These are phyloP conservation scores for Enteromius afrohamiltoni DNA, from an alignment of 2,797 vertebrate genomes.

Conservation along the genomic window DNA sequence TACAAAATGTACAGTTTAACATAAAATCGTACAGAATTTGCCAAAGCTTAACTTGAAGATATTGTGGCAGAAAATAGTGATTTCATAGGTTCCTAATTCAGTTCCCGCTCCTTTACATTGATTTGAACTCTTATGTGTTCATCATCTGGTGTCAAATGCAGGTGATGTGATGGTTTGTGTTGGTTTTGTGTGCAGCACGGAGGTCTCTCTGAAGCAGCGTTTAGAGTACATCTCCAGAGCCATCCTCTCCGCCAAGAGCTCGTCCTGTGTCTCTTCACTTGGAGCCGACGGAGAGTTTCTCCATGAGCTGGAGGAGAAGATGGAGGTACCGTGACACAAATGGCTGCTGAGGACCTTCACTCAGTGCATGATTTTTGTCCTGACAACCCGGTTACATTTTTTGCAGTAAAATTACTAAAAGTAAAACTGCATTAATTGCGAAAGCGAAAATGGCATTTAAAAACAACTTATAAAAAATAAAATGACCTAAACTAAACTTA, in stretches of 20 bases:
- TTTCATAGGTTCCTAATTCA: too few species aligned
- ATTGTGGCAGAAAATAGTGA: too few species aligned
- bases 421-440: too few species aligned
- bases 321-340: slow-evolving; percentile 89
- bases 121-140: neutral
- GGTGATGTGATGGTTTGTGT: neutral
- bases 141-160: neutral
- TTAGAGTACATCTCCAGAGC: slow-evolving; percentile 95
- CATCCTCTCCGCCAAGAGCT: slow-evolving; percentile 97
- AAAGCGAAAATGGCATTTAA: too few species aligned
- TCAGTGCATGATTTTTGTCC: neutral
- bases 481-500: too few species aligned
- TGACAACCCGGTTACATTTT: too few species aligned
- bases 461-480: too few species aligned
- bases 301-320: slow-evolving; percentile 97
- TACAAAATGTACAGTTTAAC: too few species aligned
- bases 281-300: slow-evolving; percentile 97
- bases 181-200: slow-evolving; percentile 79
- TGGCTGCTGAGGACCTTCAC: too few species aligned
- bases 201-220: slow-evolving; percentile 93
- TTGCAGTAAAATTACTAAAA: too few species aligned
- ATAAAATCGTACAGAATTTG: too few species aligned
- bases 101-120: neutral
- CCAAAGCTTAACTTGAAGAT: too few species aligned
- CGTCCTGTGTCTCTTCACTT: slow-evolving; percentile 87